Evolutionary conservation across 92 coral and sea anemone genomes (phyloP), one percentile per base, ranked within the genome.

Genomic region (Parazoanthus darwini): DNA sequence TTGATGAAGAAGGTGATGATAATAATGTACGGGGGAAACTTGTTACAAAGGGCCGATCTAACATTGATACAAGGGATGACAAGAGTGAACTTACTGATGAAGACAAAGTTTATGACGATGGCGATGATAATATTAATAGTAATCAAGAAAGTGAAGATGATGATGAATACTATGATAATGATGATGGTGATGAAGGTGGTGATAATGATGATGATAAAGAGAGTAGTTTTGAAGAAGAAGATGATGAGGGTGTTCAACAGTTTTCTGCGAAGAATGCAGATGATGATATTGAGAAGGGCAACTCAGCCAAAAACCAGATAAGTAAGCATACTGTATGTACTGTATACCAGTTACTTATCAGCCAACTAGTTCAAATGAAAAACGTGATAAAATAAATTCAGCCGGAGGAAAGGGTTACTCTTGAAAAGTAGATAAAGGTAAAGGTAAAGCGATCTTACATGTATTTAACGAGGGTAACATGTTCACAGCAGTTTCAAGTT

Each of bases 231-330:
- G 70, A 51, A 16, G 87, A 74, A 33, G 90, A 82, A 37, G 91
- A 93, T 37, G 83, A 80, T 8, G 89, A 59, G 76, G 91, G 91
- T 83, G 86, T 94, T 85, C 90, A 90, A 77, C 90, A 82, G 25
- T 94, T 94, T 85, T 92, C 92, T 65, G 43, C 92, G 39, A 74
- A 92, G 86, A 90, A 81, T 74, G 82, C 74, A 65, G 89, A 92
- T 73, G 96, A 95, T 77, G 99, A 97, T 74, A 67, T 94, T 0
- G 93, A 94, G 70, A 97, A 95, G 92, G 99, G 97, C 73, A 90
- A 38, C 35, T 92, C 99, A 88, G 99, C 94, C 67, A 93, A 93
- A 68, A 88, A 94, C 71, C 99, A 97, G 70, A 90, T 95, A 20
- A 91, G 99, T 97, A 91, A 51, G 98, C 42, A 54, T 44, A 15